Evolutionary conservation across 1,140 invertebrate genomes (phyloP).

Genomic region (Penaeus chinensis): DNA sequence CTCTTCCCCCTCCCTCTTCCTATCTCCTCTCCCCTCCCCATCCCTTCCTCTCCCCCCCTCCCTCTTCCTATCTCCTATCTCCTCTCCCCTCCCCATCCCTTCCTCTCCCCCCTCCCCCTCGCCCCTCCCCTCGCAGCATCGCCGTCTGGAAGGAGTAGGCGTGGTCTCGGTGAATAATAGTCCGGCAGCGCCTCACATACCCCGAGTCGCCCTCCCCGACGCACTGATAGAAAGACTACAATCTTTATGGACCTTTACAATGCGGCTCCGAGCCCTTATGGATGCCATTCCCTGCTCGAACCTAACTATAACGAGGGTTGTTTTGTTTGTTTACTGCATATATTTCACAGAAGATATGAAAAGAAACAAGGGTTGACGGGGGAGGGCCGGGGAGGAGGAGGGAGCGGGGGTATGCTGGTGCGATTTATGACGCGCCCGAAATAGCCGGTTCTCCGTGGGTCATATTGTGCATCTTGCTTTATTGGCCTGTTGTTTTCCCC

Average conservation of each 20-base stretch:
- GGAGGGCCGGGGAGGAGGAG: too few relatives aligned
- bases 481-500: conserved; percentile 8
- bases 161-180: too few relatives aligned
- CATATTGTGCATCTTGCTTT: conserved; percentile 23
- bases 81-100: too few relatives aligned
- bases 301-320: conserved; percentile 55
- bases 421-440: conserved; percentile 40
- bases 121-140: too few relatives aligned
- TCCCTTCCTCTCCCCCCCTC: too few relatives aligned
- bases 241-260: conserved; percentile 46
- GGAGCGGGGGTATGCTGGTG: neutral
- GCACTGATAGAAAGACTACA: conserved; percentile 32
- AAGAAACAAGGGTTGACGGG: conserved; percentile 43
- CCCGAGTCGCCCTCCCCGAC: neutral
- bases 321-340: conserved; percentile 58
- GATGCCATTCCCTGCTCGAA: conserved; percentile 52
- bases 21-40: too few relatives aligned
- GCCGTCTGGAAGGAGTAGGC: too few relatives aligned
- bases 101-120: too few relatives aligned
- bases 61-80: too few relatives aligned
- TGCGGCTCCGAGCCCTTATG: conserved; percentile 40
- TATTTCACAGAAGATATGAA: conserved; percentile 57
- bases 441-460: conserved; percentile 24
- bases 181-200: too few relatives aligned
- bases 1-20: too few relatives aligned